Base-by-base conservation (phyloP, 2,888 invertebrate species). In the Gibbula magus region DNA sequence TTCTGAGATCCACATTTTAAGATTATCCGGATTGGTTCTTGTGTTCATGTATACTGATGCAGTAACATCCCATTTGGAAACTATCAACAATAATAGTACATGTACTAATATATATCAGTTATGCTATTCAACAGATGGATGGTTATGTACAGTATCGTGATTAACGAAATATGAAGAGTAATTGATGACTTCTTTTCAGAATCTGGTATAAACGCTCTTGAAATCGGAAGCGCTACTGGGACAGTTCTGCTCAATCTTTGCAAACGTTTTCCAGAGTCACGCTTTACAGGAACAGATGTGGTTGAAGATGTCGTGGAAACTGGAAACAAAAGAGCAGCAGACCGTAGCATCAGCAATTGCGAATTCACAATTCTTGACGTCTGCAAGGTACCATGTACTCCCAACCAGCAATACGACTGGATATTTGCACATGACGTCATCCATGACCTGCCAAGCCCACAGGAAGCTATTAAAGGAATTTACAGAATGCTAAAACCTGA, bases 401-500 rank as follows among this genome's bases (percentile, higher is more conserved):
- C 70, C 18, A 22, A 22, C 18, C 77, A 82, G 53, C 73, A 75
- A 16, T 84, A 79, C 53, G 82, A 84, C 52, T 84, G 78, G 79
- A 52, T 80, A 18, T 74, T 70, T 39, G 77, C 70, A 18, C 45
- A 32, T 13, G 75, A 82, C 56, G 84, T 84, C 56, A 81, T 84
- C 51, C 84, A 84, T 39, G 84, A 84, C 29, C 75, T 84, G 1
- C 82, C 84, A 0, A 45, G 82, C 10, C 84, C 84, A 0, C 70
- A 52, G 51, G 76, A 52, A 8, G 79, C 80, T 2, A 20, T 82
- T 20, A 20, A 80, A 16, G 81, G 79, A 0, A 79, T 84, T 35
- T 39, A 32, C 18, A 32, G 54, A 13, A 39, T 73, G 35, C 10
- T 82, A n/a, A 77, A 76, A 20, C 74, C 77, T 0, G 80, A 77